Base-by-base conservation (phyloP, 2,888 invertebrate genomes). In the Monopis laevigella region DNA sequence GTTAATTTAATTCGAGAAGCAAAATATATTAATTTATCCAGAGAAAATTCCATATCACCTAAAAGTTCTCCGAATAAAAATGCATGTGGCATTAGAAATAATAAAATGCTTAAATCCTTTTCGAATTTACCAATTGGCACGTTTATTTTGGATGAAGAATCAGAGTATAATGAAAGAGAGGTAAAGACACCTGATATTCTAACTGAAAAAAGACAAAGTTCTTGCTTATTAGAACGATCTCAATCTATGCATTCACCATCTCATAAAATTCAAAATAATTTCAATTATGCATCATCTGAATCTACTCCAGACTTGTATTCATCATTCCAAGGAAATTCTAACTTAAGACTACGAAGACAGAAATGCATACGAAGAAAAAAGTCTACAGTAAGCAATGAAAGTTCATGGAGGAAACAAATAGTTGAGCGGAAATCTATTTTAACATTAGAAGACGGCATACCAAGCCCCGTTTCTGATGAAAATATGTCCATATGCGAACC, bases 291-390 rank as follows among this genome's bases (percentile, higher is more conserved):
- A 2, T 60, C 69, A 11, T 66, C 71, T 26, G 72, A 65, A 51
- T 78, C 77, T 2, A 78, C 74, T 6, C 74, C 80, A 17, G 71
- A 78, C 49, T 53, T 80, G 39, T 66, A 62, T 47, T 49, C 57
- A 2, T 55, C 56, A 6, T 52, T 61, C 17, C 56, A 56, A 41
- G 66, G 65, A 46, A 59, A 59, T 3, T 54, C 57, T 4, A 73
- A 71, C 46, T 53, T 70, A 4, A 64, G 71, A 43, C 56, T 85
- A 24, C 83, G 80, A 56, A 65, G 86, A 13, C 86, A 86, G 55
- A 80, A 70, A 48, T 85, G 86, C 50, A 82, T 86, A 11, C 64
- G 86, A 2, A 70, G 84, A 46, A 80, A 83, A 49, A 82, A 81
- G 46, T 77, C 74, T 2, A 74, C 72, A 10, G 63, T 68, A 0